These are phyloP conservation scores for Hydrolagus colliei DNA, from an alignment of 2,797 vertebrate species.

Conservation along the genomic window DNA sequence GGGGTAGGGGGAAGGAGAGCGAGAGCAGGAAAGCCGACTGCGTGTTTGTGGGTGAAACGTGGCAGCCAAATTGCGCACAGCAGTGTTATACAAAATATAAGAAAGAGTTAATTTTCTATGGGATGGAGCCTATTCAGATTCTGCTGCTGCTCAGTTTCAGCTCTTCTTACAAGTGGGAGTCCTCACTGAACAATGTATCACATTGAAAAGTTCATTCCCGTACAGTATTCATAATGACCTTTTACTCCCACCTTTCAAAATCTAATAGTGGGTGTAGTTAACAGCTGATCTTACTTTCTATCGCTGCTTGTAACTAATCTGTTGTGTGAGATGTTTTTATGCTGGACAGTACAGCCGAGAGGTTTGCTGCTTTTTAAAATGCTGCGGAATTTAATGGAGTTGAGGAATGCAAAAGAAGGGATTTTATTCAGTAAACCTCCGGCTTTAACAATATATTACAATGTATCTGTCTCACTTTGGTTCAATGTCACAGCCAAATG, in stretches of 20 bases:
- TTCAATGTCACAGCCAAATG: neutral
- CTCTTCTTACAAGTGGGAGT: neutral
- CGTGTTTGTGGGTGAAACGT: too few relatives aligned
- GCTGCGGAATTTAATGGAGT: neutral
- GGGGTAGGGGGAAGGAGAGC: too few relatives aligned
- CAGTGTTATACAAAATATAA: too few relatives aligned
- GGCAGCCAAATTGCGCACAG: too few relatives aligned
- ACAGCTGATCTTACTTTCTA: neutral
- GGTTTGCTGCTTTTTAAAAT: neutral
- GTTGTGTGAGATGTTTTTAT: neutral
- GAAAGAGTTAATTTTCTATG: too few relatives aligned
- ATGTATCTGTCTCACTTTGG: neutral
- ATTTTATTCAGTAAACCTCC: neutral
- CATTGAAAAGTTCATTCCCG: neutral
- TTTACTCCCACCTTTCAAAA: neutral
- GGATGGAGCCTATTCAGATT: too few relatives aligned
- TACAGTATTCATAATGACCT: neutral
- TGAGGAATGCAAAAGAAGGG: neutral
- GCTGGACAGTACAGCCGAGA: neutral
- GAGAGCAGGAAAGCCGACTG: too few relatives aligned
- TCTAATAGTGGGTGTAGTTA: neutral
- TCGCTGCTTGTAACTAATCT: neutral
- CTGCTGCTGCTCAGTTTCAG: too few relatives aligned
- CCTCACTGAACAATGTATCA: neutral
- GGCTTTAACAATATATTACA: neutral